A percentile compares a stretch with the other conserved stretches of the same genome.
Conservation (phyloP, 2,888 invertebrate genomes). For the Cerceris rybyensis region DNA sequence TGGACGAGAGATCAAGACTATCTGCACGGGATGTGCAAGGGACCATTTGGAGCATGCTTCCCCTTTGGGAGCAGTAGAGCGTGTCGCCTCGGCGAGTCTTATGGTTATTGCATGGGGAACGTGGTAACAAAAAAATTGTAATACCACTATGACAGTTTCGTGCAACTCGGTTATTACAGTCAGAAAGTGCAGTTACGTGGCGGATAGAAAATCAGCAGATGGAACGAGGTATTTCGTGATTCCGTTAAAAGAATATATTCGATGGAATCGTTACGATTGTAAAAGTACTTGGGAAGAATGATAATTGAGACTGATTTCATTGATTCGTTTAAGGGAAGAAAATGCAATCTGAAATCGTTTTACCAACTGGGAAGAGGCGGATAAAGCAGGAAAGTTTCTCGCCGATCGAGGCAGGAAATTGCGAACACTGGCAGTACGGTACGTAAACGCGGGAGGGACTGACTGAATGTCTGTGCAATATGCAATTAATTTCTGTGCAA, state of each 20-base stretch:
- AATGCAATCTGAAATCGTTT: conserved; percentile 1
- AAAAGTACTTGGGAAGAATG: no score
- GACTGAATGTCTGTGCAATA: neutral
- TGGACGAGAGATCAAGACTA: conserved; percentile 27
- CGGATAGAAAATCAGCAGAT: no score
- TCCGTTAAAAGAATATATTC: no score
- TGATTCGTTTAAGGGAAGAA: no score
- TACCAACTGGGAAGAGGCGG: conserved; percentile 37
- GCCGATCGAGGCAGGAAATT: conserved; percentile 39
- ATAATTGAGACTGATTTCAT: no score
- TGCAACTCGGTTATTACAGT: neutral
- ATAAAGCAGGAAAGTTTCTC: conserved; percentile 48
- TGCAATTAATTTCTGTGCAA: conserved; percentile 15
- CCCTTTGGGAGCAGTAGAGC: conserved; percentile 44
- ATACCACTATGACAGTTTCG: neutral
- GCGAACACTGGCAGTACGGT: conserved; percentile 30
- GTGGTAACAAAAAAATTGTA: neutral
- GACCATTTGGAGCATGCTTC: conserved; percentile 51
- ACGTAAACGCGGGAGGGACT: conserved; percentile 38
- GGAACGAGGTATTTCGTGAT: no score
- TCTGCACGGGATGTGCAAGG: conserved; percentile 34
- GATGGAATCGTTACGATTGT: no score
- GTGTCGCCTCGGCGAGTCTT: conserved; percentile 31
- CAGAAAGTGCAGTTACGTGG: no score
- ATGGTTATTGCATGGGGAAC: conserved; percentile 46